A percentile compares a stretch with the other conserved stretches of the same genome.
These are phyloP conservation scores for Lepidochitona cinerea DNA, from an alignment of 2,888 invertebrate genomes.

Conservation along the genomic window DNA sequence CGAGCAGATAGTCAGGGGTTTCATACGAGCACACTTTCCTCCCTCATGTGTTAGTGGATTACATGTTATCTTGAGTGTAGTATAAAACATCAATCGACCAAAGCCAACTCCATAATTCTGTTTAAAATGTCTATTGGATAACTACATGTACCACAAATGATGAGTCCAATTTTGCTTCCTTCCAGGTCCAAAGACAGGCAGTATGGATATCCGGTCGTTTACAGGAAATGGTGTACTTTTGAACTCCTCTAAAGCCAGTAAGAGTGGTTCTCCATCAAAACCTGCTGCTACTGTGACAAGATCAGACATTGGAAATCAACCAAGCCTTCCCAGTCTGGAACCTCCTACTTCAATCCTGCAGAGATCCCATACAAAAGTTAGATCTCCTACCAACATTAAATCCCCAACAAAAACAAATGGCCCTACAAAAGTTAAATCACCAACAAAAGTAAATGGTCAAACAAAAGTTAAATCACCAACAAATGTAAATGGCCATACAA, in stretches of 20 bases:
- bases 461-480: no score
- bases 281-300: not conserved
- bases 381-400: not conserved
- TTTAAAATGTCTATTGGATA: no score
- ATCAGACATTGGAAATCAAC: not conserved
- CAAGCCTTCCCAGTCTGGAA: not conserved
- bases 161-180: no score
- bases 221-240: slow-evolving; percentile 43
- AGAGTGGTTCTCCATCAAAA: not conserved
- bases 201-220: slow-evolving; percentile 48
- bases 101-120: no score
- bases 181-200: no score
- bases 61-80: no score
- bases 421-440: not conserved
- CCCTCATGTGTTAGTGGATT: no score
- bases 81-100: no score
- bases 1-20: no score
- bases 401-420: not conserved
- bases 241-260: slow-evolving; percentile 7
- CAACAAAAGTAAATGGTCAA: not conserved
- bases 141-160: no score
- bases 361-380: not conserved
- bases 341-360: not conserved
- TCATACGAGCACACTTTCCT: no score
- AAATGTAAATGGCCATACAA: not conserved